Conservation (phyloP, 1,140 invertebrate genomes). For the Lucilia cuprina region DNA sequence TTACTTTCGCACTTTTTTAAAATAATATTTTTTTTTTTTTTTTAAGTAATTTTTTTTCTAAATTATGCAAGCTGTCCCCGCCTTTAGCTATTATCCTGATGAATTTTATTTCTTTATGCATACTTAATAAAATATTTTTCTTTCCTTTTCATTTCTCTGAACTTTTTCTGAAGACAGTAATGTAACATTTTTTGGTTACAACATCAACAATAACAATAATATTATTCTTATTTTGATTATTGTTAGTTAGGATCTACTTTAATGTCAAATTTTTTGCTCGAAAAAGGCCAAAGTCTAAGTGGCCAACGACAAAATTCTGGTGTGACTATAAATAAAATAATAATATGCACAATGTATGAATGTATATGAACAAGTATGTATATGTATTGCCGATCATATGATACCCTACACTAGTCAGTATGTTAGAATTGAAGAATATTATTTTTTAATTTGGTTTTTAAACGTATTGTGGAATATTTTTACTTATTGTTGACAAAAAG, state of each 20-base stretch:
- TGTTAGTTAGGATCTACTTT: no score
- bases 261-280: background rate
- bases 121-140: background rate
- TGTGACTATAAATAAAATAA: background rate
- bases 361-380: no score
- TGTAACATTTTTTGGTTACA: background rate
- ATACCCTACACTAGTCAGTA: no score
- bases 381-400: no score
- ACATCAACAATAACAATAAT: background rate
- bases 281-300: background rate
- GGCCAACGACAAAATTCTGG: background rate
- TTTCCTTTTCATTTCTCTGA: background rate
- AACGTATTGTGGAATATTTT: no score
- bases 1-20: background rate
- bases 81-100: background rate
- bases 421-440: no score
- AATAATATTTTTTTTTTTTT: no score
- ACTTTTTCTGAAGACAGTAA: background rate
- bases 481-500: no score
- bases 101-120: background rate
- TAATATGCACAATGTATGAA: background rate
- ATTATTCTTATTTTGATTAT: background rate
- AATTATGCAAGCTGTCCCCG: background rate
- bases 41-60: background rate
- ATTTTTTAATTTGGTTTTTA: no score